A percentile compares a stretch with the other conserved stretches of the same genome.
Conservation (phyloP, 2,113 vertebrate genomes). For the Elanoides forficatus region DNA sequence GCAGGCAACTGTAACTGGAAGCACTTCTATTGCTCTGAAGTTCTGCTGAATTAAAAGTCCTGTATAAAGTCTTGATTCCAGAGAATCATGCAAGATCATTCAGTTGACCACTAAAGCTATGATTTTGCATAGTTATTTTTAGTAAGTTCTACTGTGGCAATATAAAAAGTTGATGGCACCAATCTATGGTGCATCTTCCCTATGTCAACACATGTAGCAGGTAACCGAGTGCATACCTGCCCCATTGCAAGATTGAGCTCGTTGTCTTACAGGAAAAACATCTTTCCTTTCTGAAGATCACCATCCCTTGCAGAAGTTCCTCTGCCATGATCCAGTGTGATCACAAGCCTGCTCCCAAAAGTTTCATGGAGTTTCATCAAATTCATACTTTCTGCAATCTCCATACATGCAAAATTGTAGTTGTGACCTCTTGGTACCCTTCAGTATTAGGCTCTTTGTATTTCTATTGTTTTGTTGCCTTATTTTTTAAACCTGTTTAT, state of each 20-base stretch:
- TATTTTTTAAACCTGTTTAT: background rate
- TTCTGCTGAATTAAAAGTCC: background rate
- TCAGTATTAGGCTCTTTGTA: background rate
- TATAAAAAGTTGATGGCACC: background rate
- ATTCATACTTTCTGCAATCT: background rate
- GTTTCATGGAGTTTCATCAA: background rate
- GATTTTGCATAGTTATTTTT: background rate
- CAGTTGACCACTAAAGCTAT: background rate
- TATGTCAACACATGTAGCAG: rapidly evolving
- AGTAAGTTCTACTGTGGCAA: background rate
- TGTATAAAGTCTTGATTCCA: background rate
- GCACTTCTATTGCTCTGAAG: background rate
- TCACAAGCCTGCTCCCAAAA: background rate
- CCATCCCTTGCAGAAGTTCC: background rate
- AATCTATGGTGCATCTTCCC: background rate
- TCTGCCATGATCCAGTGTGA: background rate
- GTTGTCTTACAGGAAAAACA: background rate
- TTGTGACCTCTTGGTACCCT: background rate
- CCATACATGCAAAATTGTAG: background rate
- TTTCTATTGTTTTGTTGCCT: background rate
- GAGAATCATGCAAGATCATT: background rate
- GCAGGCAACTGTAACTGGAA: background rate
- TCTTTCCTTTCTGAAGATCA: background rate
- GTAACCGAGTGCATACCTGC: background rate
- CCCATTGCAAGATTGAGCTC: background rate